Conservation (phyloP, 2,113 vertebrate genomes). For the Tor tambroides region DNA sequence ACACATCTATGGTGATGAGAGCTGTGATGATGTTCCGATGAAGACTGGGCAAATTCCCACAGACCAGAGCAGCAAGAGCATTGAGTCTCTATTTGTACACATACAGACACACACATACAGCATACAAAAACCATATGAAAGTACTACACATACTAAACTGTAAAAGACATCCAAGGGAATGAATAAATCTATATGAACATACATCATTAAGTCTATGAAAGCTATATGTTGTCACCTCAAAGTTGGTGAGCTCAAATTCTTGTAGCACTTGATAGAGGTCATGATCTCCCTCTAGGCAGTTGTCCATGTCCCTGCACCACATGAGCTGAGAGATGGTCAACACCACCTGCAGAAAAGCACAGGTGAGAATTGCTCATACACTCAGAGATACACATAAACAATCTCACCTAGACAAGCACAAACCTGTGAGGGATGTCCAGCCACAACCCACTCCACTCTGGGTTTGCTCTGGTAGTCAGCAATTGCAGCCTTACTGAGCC, state of each 20-base stretch:
- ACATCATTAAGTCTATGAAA: not conserved
- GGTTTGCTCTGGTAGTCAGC: constrained; percentile 78
- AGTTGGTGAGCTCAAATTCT: constrained; percentile 80
- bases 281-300: constrained; percentile 74
- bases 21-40: constrained; percentile 85
- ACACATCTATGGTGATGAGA: constrained; percentile 84
- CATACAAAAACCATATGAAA: not conserved
- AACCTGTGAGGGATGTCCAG: constrained; percentile 84
- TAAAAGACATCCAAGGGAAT: not conserved
- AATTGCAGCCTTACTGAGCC: constrained; percentile 81
- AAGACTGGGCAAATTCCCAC: constrained; percentile 77
- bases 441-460: constrained; percentile 78
- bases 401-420: not conserved
- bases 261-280: constrained; percentile 74
- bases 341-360: constrained; percentile 75
- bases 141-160: not conserved
- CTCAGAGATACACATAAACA: not conserved
- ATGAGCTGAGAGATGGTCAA: constrained; percentile 85
- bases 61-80: constrained; percentile 77
- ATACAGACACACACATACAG: constrained; percentile 37
- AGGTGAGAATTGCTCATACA: constrained; percentile 9
- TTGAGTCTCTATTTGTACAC: constrained; percentile 79
- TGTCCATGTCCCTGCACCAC: constrained; percentile 84
- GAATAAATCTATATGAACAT: not conserved
- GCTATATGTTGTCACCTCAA: constrained; percentile 71